These are phyloP conservation scores for Melanotaenia maccullochi DNA, from an alignment of 2,797 vertebrate species.

Conservation along the genomic window DNA sequence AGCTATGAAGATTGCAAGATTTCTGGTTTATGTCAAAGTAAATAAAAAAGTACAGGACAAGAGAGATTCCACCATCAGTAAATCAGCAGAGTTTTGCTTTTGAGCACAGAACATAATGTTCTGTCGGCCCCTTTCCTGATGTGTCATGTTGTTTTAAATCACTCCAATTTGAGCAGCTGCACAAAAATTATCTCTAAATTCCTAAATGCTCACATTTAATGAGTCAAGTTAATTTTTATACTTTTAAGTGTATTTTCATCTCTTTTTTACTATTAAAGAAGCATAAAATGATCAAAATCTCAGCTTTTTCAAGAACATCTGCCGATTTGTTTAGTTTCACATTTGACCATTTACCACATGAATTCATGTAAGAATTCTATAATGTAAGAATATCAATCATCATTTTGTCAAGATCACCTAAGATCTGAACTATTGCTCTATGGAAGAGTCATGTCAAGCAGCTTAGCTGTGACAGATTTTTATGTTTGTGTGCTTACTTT, in stretches of 20 bases:
- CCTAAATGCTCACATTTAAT: neutral
- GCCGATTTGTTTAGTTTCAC: too few relatives aligned
- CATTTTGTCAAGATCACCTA: too few relatives aligned
- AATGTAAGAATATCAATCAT: too few relatives aligned
- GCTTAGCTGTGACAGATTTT: neutral
- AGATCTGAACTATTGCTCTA: neutral
- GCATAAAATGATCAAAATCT: too few relatives aligned
- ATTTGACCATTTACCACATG: too few relatives aligned
- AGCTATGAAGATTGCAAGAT: constrained; percentile 9
- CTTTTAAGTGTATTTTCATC: neutral
- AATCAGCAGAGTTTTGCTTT: neutral
- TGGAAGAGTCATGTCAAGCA: neutral
- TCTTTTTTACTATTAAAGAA: neutral
- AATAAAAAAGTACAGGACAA: neutral
- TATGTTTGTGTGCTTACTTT: neutral
- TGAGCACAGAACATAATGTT: neutral
- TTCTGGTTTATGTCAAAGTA: neutral
- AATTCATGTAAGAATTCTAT: too few relatives aligned
- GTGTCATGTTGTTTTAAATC: constrained; percentile 9
- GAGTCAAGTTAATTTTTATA: neutral
- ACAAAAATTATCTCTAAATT: neutral
- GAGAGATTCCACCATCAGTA: neutral
- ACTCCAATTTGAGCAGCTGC: neutral
- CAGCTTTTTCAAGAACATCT: too few relatives aligned
- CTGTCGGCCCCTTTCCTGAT: neutral